Conservation (phyloP, 2,113 vertebrate genomes). For the Prionailurus viverrinus region DNA sequence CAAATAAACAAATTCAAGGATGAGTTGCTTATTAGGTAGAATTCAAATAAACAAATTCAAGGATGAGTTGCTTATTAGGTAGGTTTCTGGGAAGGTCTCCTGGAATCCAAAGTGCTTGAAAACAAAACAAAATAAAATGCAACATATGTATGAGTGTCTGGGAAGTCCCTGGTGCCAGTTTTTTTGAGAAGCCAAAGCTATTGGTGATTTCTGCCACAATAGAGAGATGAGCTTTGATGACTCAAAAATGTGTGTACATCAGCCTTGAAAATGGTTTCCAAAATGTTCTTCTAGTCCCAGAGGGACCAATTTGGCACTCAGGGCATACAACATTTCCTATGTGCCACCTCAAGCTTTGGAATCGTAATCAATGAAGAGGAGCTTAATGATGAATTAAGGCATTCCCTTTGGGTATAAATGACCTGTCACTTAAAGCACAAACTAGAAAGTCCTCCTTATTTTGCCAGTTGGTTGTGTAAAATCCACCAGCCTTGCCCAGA, state of each 20-base stretch:
- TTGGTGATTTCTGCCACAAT: constrained; percentile 10
- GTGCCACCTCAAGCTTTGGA: neutral
- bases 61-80: neutral
- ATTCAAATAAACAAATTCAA: neutral
- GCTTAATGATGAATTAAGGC: constrained; percentile 20
- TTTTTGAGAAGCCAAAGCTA: neutral
- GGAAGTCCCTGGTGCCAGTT: neutral
- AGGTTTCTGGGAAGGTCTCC: constrained; percentile 8
- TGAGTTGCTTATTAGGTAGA: neutral
- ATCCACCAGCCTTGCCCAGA: neutral
- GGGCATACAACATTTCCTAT: neutral
- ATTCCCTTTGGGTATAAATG: constrained; percentile 20
- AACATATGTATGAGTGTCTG: constrained; percentile 4
- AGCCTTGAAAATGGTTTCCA: neutral
- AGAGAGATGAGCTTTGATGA: neutral
- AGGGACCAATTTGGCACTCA: neutral
- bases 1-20: constrained; percentile 14
- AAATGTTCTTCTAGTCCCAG: constrained; percentile 8
- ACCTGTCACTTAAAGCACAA: constrained; percentile 42
- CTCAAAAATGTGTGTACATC: neutral
- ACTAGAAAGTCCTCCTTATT: neutral
- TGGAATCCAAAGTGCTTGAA: neutral
- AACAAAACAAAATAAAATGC: constrained; percentile 49
- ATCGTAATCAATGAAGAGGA: neutral
- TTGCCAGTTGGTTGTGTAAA: constrained; percentile 27